Percentiles rank a stretch among this genome's conserved stretches.
Evolutionary conservation across 1,140 invertebrate species (phyloP).

Genomic region (Drosophila triauraria): DNA sequence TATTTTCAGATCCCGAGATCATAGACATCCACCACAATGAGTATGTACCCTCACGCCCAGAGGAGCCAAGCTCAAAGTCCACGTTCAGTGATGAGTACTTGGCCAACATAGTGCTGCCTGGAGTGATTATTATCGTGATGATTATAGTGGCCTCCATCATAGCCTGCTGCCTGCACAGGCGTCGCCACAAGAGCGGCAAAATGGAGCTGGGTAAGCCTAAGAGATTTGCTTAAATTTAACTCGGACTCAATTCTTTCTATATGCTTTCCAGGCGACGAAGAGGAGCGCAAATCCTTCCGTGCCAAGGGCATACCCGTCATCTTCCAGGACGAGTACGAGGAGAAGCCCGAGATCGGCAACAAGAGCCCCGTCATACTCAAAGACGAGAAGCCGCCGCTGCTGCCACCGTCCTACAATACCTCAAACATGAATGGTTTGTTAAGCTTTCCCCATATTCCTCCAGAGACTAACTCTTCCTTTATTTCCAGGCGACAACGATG

Average conservation of each 20-base stretch:
- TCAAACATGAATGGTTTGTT: constrained; percentile 77
- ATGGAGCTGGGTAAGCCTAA: constrained; percentile 88
- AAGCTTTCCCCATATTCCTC: not conserved
- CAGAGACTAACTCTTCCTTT: not conserved
- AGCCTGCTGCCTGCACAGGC: constrained; percentile 94
- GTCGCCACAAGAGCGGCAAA: constrained; percentile 92
- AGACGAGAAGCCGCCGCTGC: constrained; percentile 95
- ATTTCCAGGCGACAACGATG: constrained; percentile 84
- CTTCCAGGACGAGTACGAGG: constrained; percentile 97
- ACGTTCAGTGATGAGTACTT: constrained; percentile 90
- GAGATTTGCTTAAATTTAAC: no score
- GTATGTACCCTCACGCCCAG: constrained; percentile 68
- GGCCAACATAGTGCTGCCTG: constrained; percentile 95
- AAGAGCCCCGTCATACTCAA: constrained; percentile 96
- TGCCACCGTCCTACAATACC: constrained; percentile 87
- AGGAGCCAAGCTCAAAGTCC: constrained; percentile 86
- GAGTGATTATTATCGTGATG: constrained; percentile 95
- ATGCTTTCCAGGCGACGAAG: constrained; percentile 88
- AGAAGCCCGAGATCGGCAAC: constrained; percentile 94
- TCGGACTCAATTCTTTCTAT: not conserved
- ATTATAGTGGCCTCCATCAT: constrained; percentile 93
- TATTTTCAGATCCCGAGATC: constrained; percentile 53
- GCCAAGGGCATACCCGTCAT: constrained; percentile 97
- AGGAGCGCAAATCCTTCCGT: constrained; percentile 92
- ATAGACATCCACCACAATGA: constrained; percentile 70